Base-by-base conservation (phyloP, 2,113 vertebrate genomes). In the Salvelinus namaycush region DNA sequence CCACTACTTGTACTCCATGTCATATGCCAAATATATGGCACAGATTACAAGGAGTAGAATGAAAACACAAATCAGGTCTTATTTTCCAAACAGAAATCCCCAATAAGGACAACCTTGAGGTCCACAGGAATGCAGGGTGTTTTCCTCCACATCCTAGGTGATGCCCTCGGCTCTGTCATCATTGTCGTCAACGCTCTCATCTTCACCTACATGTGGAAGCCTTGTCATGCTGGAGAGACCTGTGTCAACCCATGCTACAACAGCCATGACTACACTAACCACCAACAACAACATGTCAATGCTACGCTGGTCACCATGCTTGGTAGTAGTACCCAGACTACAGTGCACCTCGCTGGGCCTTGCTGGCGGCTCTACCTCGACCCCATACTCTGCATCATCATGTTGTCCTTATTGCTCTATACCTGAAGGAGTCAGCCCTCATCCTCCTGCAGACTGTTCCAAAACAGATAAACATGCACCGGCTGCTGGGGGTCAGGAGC, bases 281-380 rank as follows among this genome's bases (percentile, higher is more conserved):
- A 76, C 77, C 5, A 92, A 95, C 79, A 91, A 90, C 54, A 98
- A 98, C 39, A 72, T 1, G 62, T 75, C 64, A 78, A 24, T 9
- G 48, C 78, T 44, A 5, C 39, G 9, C 39, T 44, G 9, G 39
- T 11, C 39, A 44, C 39, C 39, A 44, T 44, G 9, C 39, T 44
- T 44, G 39, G 39, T 44, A 11, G 39, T 44, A 44, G 39, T 44
- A 44, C 39, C 39, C 39, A 44, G 39, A 44, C 3, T 12, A 76
- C 1, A 67, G 16, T n/a, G 26, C 62, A 24, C 0, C 20, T 77
- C 16, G 95, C 95, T 0, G 96, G 97, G 34, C 97, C 97, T 16
- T 99, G 98, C 92, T 99, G 98, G 98, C 94, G 98, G 26, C 93
- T 99, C 0, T 99, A 99, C 90, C 91, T 99, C 89, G 97, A 99